Percentiles rank a stretch among this genome's conserved stretches.
phyloP scores from a whole-genome alignment of 2,113 vertebrate species.

The Hemiprocne comata region DNA sequence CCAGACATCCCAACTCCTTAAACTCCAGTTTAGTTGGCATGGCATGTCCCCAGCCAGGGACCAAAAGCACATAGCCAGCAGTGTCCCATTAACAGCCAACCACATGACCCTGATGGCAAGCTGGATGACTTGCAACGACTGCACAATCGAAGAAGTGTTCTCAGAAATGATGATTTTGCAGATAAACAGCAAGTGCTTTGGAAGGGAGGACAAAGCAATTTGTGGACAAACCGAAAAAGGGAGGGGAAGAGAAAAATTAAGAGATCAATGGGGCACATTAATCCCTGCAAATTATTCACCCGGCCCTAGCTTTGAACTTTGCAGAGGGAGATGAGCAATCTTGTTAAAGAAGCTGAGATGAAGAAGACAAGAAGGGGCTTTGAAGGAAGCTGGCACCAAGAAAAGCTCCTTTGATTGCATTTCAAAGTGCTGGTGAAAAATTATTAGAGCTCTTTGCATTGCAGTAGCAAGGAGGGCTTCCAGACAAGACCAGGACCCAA shows the following conservation, averaged over 20 bases:
- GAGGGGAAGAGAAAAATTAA: background rate
- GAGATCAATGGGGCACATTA: constrained; percentile 21
- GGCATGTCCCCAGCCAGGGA: background rate
- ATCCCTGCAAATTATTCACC: constrained; percentile 41
- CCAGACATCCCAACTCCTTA: background rate
- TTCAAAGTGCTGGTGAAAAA: constrained; percentile 1
- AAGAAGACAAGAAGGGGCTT: constrained; percentile 40
- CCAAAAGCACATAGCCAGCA: background rate
- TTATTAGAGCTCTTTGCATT: background rate
- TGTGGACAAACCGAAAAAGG: background rate
- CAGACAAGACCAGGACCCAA: background rate
- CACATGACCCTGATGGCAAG: background rate
- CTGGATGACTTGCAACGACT: constrained; percentile 23
- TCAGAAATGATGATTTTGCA: constrained; percentile 63
- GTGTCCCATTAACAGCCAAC: constrained; percentile 15
- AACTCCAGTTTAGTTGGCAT: background rate
- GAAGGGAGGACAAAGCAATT: constrained; percentile 15
- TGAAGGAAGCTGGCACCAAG: background rate
- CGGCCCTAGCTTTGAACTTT: background rate
- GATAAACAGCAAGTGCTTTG: constrained; percentile 28
- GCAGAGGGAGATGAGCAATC: constrained; percentile 28
- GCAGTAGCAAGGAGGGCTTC: background rate
- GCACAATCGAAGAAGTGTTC: background rate
- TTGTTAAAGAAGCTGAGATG: constrained; percentile 37
- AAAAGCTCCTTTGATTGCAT: constrained; percentile 27